These are phyloP conservation scores for Cyclophora albipunctata DNA, from an alignment of 2,888 invertebrate species.

Conservation along the genomic window DNA sequence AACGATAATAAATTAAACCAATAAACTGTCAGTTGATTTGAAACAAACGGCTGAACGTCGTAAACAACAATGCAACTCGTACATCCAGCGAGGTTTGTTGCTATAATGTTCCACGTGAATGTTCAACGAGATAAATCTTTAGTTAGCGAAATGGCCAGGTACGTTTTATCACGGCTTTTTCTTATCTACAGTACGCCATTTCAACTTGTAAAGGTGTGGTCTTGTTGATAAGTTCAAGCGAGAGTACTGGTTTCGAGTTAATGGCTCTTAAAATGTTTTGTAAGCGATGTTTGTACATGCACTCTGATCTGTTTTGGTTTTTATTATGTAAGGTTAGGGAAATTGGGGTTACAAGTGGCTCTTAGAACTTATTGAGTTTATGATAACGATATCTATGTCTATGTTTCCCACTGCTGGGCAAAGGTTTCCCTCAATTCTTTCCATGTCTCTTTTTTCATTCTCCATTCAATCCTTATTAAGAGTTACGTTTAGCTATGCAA, in stretches of 20 bases:
- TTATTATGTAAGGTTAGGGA: neutral
- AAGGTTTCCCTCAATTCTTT: no score
- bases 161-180: slow-evolving; percentile 43
- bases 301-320: slow-evolving; percentile 16
- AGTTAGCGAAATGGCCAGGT: slow-evolving; percentile 38
- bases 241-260: neutral
- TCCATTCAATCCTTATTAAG: no score
- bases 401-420: no score
- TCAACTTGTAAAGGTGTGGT: slow-evolving; percentile 27
- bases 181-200: slow-evolving; percentile 44
- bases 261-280: no score
- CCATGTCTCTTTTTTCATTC: no score
- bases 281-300: neutral
- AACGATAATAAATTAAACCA: neutral
- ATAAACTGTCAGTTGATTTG: neutral
- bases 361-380: no score
- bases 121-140: slow-evolving; percentile 21
- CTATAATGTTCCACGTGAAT: slow-evolving; percentile 12
- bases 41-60: neutral
- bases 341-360: no score
- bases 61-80: neutral
- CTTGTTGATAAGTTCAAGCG: slow-evolving; percentile 14
- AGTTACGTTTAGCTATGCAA: no score
- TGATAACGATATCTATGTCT: no score
- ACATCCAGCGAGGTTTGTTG: slow-evolving; percentile 4